These are phyloP conservation scores for Echinometra lucunter DNA, from an alignment of 53 echinoderm and acorn worm genomes.

Conservation along the genomic window DNA sequence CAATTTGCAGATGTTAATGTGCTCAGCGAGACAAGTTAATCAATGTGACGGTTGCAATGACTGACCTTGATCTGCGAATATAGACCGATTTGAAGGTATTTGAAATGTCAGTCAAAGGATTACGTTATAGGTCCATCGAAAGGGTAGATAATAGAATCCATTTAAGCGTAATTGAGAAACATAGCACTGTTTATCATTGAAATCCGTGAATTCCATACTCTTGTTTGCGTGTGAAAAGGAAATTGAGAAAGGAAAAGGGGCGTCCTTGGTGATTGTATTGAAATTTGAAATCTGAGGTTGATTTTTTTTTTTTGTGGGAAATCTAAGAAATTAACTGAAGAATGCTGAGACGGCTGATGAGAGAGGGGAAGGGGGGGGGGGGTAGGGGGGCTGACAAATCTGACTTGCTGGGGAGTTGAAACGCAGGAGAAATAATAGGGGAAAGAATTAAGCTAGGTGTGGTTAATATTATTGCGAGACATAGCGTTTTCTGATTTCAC, in stretches of 20 bases:
- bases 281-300: not conserved
- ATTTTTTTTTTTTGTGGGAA: not conserved
- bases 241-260: not conserved
- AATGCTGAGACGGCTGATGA: too few species aligned
- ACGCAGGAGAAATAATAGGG: too few species aligned
- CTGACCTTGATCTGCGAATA: not conserved
- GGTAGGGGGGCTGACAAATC: too few species aligned
- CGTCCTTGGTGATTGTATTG: not conserved
- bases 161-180: not conserved
- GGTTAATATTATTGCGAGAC: too few species aligned
- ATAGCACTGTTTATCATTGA: not conserved
- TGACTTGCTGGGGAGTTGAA: too few species aligned
- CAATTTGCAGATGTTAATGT: not conserved
- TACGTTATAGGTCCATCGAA: too few species aligned
- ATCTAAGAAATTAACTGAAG: not conserved
- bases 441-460: too few species aligned
- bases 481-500: too few species aligned
- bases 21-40: not conserved
- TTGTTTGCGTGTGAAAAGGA: not conserved
- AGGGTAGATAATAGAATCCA: not conserved
- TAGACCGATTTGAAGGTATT: not conserved
- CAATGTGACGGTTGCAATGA: not conserved
- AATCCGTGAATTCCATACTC: not conserved
- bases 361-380: too few species aligned
- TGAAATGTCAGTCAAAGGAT: not conserved